Evolutionary conservation across 2,888 invertebrate species (phyloP), one percentile per base, ranked within the genome.

Genomic region (Stictocephala bisonia): DNA sequence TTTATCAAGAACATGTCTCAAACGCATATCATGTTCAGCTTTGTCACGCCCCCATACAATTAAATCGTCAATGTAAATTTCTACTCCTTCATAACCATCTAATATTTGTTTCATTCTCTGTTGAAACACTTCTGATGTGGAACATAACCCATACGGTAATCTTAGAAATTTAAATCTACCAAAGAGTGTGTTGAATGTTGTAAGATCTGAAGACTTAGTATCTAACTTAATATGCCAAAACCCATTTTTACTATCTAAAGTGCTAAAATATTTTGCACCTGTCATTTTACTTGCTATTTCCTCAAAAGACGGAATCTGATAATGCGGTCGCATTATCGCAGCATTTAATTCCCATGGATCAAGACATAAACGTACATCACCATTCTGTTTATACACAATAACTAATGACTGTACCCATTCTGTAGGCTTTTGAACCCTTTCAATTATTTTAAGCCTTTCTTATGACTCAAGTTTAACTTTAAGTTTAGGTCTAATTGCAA

Each of bases 331-430:
- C 67, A 76, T 72, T 9, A 82, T 79, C 20, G 60, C 73, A 27
- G 72, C 67, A 73, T 82, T 83, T 66, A 82, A 72, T 70, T 81
- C 50, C 48, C 74, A 75, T 7, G 81, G 80, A 75, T 82, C 81
- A n/a, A 82, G n/a, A 73, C 81, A 82, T 20, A 82, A 72, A 31
- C 81, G 67, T 15, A 82, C 79, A 29, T 80, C 80, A 2, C 78
- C 80, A 72, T 79, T 76, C 51, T 76, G 76, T 71, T 82, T 81
- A 44, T 81, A 79, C 15, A 81, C 80, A 26, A 81, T 73, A 2
- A 82, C 81, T 6, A 83, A 79, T 7, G 82, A 79, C 76, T 82
- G 81, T 74, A 83, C 78, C 82, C 83, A 83, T 27, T 70, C 40
- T 31, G 80, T 80, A 22, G 81, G 81, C 48, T 78, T 80, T 18